Conservation (phyloP, 2,888 invertebrate species). For the Harpalus rufipes region DNA sequence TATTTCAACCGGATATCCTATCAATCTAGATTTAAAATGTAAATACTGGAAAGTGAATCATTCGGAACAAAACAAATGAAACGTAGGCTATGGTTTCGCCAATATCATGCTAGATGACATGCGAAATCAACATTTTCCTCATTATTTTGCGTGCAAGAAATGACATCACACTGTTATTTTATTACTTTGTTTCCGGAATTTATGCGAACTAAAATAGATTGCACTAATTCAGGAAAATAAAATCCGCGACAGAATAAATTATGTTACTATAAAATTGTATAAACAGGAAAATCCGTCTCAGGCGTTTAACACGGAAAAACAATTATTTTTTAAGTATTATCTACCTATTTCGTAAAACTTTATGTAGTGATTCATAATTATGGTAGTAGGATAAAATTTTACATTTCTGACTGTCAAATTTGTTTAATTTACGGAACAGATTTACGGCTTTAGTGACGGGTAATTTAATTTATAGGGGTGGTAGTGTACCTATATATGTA, state of each 20-base stretch:
- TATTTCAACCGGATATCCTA: conserved; percentile 41
- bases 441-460: too few relatives aligned
- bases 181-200: conserved; percentile 18
- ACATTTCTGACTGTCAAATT: too few relatives aligned
- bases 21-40: conserved; percentile 18
- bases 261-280: background rate
- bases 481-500: too few relatives aligned
- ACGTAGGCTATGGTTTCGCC: background rate
- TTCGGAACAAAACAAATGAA: conserved; percentile 2
- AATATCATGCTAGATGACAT: conserved; percentile 12
- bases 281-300: too few relatives aligned
- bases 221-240: background rate
- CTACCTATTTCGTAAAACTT: too few relatives aligned
- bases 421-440: too few relatives aligned
- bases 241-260: background rate
- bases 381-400: too few relatives aligned
- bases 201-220: background rate
- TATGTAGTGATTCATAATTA: too few relatives aligned
- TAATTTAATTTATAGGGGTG: too few relatives aligned
- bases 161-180: conserved; percentile 13
- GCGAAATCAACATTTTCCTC: conserved; percentile 30
- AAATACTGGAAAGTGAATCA: conserved; percentile 52
- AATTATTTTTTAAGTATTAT: too few relatives aligned
- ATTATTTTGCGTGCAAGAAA: conserved; percentile 12
- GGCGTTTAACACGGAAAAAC: too few relatives aligned